These are phyloP conservation scores for Phylloscopus trochilus DNA, from an alignment of 2,113 vertebrate genomes.

Conservation along the genomic window DNA sequence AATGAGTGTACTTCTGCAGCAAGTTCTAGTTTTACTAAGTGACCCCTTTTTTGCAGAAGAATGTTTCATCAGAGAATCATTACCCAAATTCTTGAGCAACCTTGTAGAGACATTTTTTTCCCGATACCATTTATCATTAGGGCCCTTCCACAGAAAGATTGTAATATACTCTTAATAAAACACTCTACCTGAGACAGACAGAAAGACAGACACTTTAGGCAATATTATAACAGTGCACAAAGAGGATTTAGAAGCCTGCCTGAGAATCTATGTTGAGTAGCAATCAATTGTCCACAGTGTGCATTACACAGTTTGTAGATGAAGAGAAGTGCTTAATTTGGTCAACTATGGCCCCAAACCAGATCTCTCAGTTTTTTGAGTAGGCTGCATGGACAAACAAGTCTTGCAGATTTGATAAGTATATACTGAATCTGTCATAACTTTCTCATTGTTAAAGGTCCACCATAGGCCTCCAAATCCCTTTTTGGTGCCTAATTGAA, in stretches of 20 bases:
- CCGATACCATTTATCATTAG: neutral
- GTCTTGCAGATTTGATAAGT: neutral
- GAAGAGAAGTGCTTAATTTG: neutral
- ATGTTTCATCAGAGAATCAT: neutral
- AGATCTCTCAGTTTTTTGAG: neutral
- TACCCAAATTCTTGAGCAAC: neutral
- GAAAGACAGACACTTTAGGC: neutral
- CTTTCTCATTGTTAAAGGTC: neutral
- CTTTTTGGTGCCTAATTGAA: neutral
- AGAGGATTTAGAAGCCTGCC: neutral
- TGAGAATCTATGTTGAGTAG: neutral
- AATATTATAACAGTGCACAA: neutral
- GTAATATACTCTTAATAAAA: neutral
- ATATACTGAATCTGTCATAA: neutral
- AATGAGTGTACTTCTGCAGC: neutral
- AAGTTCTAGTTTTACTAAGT: neutral
- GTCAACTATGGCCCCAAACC: neutral
- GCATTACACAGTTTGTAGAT: neutral
- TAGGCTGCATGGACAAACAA: neutral
- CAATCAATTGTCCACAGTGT: neutral
- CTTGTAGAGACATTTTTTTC: neutral
- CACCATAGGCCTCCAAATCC: neutral
- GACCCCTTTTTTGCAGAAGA: neutral
- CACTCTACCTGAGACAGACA: neutral
- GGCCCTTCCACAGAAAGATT: neutral